Evolutionary conservation across 35 echinoderm and acorn worm genomes (phyloP).

Genomic region (Strongylocentrotus purpuratus): DNA sequence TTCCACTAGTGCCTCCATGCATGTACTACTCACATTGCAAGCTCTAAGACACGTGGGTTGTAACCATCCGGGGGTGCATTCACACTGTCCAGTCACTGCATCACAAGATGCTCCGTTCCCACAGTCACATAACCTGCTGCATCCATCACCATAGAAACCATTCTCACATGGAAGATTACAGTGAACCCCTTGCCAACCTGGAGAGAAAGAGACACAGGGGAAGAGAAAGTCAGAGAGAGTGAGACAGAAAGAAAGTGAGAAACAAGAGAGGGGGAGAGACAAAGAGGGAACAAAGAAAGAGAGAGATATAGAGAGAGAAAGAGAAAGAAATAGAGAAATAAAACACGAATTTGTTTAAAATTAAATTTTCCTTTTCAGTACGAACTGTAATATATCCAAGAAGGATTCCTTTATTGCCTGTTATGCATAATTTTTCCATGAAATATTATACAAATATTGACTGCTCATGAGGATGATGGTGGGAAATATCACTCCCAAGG

Average conservation of each 20-base stretch:
- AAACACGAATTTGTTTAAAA: no score
- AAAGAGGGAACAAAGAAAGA: no score
- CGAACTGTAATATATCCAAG: no score
- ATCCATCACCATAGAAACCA: slow-evolving; percentile 66
- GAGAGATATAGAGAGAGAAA: background rate
- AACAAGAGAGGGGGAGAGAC: no score
- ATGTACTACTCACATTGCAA: slow-evolving; percentile 36
- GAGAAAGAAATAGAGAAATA: no score
- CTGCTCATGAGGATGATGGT: no score
- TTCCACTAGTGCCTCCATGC: background rate
- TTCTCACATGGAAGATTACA: slow-evolving; percentile 64
- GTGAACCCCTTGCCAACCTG: slow-evolving; percentile 75
- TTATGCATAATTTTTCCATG: no score
- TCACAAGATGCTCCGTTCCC: slow-evolving; percentile 66
- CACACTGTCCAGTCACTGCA: slow-evolving; percentile 74
- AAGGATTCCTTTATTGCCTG: no score
- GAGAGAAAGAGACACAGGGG: background rate
- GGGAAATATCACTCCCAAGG: no score
- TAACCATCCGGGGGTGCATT: slow-evolving; percentile 70
- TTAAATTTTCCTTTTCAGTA: no score
- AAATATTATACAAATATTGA: no score
- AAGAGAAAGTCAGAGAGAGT: background rate
- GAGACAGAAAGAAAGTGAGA: background rate
- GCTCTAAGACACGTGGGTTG: slow-evolving; percentile 15
- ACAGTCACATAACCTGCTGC: slow-evolving; percentile 63